Conservation (phyloP, 2,888 invertebrate genomes). For the Dynastes tityus region DNA sequence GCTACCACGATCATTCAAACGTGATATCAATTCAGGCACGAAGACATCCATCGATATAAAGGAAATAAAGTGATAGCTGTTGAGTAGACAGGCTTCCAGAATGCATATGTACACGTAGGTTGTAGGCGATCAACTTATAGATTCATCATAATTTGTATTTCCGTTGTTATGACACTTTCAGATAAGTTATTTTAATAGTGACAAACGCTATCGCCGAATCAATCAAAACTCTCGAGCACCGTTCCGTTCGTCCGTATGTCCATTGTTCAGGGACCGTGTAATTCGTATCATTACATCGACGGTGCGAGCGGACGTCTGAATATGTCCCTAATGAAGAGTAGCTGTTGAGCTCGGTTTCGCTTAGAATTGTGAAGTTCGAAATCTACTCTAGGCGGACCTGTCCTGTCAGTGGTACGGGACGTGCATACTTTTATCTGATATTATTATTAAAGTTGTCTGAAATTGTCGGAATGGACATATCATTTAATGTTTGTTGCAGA, state of each 20-base stretch:
- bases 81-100: slow-evolving; percentile 38
- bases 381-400: slow-evolving; percentile 48
- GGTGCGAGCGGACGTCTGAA: slow-evolving; percentile 1
- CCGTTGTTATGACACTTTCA: slow-evolving; percentile 62
- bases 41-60: slow-evolving; percentile 40
- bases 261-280: slow-evolving; percentile 50
- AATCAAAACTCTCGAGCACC: slow-evolving; percentile 34
- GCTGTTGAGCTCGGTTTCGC: background rate
- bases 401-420: slow-evolving; percentile 54
- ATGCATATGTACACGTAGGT: background rate
- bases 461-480: slow-evolving; percentile 30
- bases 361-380: slow-evolving; percentile 24
- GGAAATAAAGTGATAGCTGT: slow-evolving; percentile 41
- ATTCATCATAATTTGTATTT: slow-evolving; percentile 61
- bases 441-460: slow-evolving; percentile 54
- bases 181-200: slow-evolving; percentile 60
- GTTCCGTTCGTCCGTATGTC: slow-evolving; percentile 32
- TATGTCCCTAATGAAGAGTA: slow-evolving; percentile 1
- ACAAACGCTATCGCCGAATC: slow-evolving; percentile 60
- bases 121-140: slow-evolving; percentile 47
- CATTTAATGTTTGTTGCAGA: slow-evolving; percentile 11
- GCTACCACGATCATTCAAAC: slow-evolving; percentile 40
- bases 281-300: slow-evolving; percentile 46
- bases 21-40: slow-evolving; percentile 37
- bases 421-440: slow-evolving; percentile 55